Evolutionary conservation across 2,113 vertebrate species (phyloP), one percentile per base, ranked within the genome.

Genomic region (Sphaerodactylus townsendi): DNA sequence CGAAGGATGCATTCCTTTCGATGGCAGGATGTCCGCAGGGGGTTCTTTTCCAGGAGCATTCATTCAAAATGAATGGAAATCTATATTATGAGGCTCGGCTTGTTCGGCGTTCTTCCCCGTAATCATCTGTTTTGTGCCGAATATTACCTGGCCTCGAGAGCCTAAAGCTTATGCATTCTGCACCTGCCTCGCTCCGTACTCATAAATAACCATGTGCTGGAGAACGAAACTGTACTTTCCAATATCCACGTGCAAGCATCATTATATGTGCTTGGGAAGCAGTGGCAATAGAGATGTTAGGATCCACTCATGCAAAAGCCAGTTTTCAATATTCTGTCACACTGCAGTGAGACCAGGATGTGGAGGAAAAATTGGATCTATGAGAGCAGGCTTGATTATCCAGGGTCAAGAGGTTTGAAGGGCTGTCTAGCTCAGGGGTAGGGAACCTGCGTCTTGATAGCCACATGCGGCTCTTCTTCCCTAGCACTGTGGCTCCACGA

Each of bases 1-100:
- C 37, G 84, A 56, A 76, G 1, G 78, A 85, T 88, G 3, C 4
- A 73, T 79, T 87, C 79, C 28, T 65, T 3, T 3, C 41, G 68
- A 25, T 85, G 30, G 33, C 19, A 78, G 48, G 25, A 37, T 35
- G n/a, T 37, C 39, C 76, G 48, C 28, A n/a, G 77, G 84, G 70
- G 23, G 50, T 79, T 72, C 19, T n/a, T 83, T 86, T 23, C 4
- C 33, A 69, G 59, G 62, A n/a, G 17, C 50, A 82, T 81, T 71
- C 46, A 56, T 82, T 82, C 50, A n/a, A 82, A 72, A 62, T 62
- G 28, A 62, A 59, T 82, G 69, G 37, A 82, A 73, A 72, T 44
- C 50, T 82, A 59, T 82, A 44, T 7, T 59, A 59, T 5, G 35
- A 44, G 46, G 10, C 30, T 14, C 41, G 33, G 21, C 39, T 56